Evolutionary conservation across 2,113 vertebrate genomes (phyloP).

Genomic region (Indicator maculatus): DNA sequence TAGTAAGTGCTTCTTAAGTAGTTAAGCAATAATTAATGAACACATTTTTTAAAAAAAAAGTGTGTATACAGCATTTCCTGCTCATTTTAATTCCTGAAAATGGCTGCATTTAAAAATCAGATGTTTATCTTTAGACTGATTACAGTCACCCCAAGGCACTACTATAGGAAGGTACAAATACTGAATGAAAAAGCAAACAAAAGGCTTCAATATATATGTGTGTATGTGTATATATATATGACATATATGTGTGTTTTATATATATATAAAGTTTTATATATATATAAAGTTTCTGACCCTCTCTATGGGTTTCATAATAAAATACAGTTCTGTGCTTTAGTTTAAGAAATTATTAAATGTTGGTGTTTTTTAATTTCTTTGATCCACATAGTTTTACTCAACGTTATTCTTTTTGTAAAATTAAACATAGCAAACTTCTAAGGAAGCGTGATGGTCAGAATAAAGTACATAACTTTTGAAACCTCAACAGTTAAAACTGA

Average conservation of each 20-base stretch:
- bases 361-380: background rate
- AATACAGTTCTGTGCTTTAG: background rate
- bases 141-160: background rate
- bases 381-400: background rate
- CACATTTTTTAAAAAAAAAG: background rate
- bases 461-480: background rate
- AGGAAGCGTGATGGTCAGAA: background rate
- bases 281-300: background rate
- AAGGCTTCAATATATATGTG: background rate
- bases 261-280: no score
- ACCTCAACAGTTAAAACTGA: background rate
- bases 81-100: slow-evolving; percentile 33
- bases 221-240: no score
- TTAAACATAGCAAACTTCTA: background rate
- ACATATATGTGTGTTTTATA: no score
- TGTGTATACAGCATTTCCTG: background rate
- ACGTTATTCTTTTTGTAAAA: background rate
- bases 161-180: background rate
- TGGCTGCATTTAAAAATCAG: background rate
- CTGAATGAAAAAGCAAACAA: background rate
- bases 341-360: background rate
- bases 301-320: background rate
- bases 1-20: background rate
- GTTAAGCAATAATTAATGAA: background rate
- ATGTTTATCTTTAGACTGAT: background rate